phyloP scores from a whole-genome alignment of 1,140 invertebrate species.

The Dreissena rostriformis region DNA sequence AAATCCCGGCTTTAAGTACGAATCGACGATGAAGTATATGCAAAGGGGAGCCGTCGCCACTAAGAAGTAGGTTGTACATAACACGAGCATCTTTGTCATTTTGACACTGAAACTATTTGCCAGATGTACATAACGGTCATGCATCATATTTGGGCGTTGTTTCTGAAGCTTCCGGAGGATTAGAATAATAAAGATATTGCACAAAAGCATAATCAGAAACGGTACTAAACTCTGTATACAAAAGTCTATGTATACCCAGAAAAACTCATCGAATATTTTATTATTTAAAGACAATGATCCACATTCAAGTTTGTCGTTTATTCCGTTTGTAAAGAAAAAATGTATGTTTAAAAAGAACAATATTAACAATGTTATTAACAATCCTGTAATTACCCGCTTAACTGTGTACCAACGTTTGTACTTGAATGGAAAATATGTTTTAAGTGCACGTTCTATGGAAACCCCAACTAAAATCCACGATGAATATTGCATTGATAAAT shows the following conservation, averaged over 20 bases:
- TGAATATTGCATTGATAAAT: too few species aligned
- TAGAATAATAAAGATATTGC: constrained; percentile 61
- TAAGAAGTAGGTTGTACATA: constrained; percentile 66
- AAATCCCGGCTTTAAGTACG: constrained; percentile 33
- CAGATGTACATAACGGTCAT: constrained; percentile 15
- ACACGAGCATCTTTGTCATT: constrained; percentile 66
- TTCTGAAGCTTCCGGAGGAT: constrained; percentile 21
- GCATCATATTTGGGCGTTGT: constrained; percentile 28
- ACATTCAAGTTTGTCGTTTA: neutral
- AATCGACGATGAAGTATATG: constrained; percentile 68
- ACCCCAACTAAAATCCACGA: too few species aligned
- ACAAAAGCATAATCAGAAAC: constrained; percentile 60
- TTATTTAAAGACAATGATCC: constrained; percentile 40
- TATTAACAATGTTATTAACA: constrained; percentile 55
- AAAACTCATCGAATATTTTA: constrained; percentile 61
- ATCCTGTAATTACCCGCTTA: constrained; percentile 16
- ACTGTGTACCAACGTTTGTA: too few species aligned
- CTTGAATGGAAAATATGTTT: too few species aligned
- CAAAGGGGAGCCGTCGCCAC: constrained; percentile 67
- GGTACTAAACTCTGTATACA: constrained; percentile 58
- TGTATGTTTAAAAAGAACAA: constrained; percentile 61
- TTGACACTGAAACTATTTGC: constrained; percentile 41
- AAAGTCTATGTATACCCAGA: constrained; percentile 67
- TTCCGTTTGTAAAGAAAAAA: constrained; percentile 70
- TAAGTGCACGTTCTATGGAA: too few species aligned